phyloP scores from a whole-genome alignment of 2,113 vertebrate species.

The Pyxicephalus adspersus region DNA sequence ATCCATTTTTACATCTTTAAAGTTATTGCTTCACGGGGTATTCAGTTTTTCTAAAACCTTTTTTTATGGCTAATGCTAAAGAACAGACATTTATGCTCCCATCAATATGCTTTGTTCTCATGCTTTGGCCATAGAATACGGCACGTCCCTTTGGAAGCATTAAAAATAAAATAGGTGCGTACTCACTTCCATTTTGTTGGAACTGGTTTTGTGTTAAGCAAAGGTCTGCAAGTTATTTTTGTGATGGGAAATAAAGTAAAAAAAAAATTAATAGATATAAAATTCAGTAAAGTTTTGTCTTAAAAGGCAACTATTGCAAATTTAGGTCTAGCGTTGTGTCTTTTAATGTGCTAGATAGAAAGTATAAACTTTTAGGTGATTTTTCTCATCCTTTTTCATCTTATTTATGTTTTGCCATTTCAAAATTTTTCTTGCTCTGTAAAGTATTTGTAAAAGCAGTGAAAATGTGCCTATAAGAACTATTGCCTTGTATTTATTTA shows the following conservation, averaged over 20 bases:
- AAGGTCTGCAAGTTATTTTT: constrained; percentile 31
- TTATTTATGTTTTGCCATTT: too few relatives aligned
- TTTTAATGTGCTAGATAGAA: too few relatives aligned
- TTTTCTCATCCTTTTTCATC: too few relatives aligned
- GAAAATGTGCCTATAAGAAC: too few relatives aligned
- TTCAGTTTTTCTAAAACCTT: constrained; percentile 7
- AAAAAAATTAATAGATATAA: neutral
- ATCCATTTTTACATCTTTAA: constrained; percentile 54
- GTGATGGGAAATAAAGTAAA: neutral
- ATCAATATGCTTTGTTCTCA: neutral
- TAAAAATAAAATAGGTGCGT: constrained; percentile 14
- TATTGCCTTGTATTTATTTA: too few relatives aligned
- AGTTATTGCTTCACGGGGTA: constrained; percentile 46
- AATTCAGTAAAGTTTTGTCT: neutral
- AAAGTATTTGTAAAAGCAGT: too few relatives aligned
- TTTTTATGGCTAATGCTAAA: constrained; percentile 54
- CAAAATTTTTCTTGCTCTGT: too few relatives aligned
- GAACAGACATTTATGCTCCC: constrained; percentile 55
- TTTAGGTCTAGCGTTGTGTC: too few relatives aligned
- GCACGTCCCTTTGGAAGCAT: constrained; percentile 14
- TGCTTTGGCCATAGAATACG: constrained; percentile 42
- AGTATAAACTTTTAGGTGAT: too few relatives aligned
- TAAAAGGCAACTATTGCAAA: neutral
- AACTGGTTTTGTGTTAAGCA: neutral
- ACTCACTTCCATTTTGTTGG: neutral